Conservation (phyloP, 2,113 vertebrate genomes). For the Coryphaenoides rupestris region DNA sequence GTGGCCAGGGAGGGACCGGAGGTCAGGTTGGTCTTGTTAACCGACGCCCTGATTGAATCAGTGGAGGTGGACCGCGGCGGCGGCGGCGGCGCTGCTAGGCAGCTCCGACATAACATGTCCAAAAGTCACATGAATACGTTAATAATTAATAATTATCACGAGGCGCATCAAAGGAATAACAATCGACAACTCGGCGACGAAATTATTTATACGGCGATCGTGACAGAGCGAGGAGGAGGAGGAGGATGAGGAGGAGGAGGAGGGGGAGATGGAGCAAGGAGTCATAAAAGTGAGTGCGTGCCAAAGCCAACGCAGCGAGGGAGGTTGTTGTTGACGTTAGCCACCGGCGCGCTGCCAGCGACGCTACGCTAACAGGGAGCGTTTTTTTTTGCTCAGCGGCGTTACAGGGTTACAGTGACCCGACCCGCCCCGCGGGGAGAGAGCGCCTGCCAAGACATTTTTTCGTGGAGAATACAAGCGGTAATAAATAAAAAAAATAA, state of each 20-base stretch:
- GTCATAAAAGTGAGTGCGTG: conserved; percentile 33
- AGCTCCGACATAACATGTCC: too few species aligned
- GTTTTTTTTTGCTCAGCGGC: too few species aligned
- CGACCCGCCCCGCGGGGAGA: conserved; percentile 49
- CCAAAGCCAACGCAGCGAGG: conserved; percentile 30
- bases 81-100: too few species aligned
- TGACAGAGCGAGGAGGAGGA: too few species aligned
- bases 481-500: too few species aligned
- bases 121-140: too few species aligned
- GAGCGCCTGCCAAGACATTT: conserved; percentile 54
- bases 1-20: not conserved
- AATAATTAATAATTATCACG: too few species aligned
- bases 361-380: conserved; percentile 39
- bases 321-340: conserved; percentile 58
- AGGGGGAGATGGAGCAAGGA: not conserved
- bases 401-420: conserved; percentile 75
- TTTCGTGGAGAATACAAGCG: conserved; percentile 50
- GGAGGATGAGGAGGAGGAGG: conserved; percentile 4
- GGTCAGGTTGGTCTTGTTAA: conserved; percentile 22
- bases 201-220: too few species aligned
- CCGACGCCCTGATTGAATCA: conserved; percentile 2
- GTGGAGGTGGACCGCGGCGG: too few species aligned
- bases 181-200: too few species aligned
- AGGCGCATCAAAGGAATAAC: too few species aligned
- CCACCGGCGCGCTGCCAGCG: conserved; percentile 40